Evolutionary conservation across 2,797 vertebrate genomes (phyloP), one percentile per base, ranked within the genome.

Genomic region (Harpagifer antarcticus): DNA sequence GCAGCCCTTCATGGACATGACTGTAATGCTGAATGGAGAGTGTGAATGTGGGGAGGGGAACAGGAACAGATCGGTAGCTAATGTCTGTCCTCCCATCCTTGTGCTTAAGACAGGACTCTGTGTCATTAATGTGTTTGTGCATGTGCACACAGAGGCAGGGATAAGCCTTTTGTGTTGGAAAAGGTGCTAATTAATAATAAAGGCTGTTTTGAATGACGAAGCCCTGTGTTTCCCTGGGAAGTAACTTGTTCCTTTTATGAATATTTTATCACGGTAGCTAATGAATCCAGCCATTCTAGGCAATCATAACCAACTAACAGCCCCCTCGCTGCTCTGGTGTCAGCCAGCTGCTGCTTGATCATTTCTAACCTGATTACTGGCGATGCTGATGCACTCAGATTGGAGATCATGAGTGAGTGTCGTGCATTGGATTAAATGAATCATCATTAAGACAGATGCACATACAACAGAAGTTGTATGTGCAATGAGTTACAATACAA

Each of bases 201-300:
- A 93, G 48, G 44, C 65, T 79, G 72, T 87, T 94, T 91, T 91
- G 84, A 90, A 91, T 91, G 81, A 92, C 71, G 27, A 68, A 78
- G 79, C 73, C 59, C 54, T 19, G 65, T 68, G 75, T 91, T 91
- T 92, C 88, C 76, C 87, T 73, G 77, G 81, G 82, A 92, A 93
- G 89, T 91, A 87, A 91, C 83, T 89, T 83, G 88, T 93, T 94
- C 88, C 88, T 89, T 88, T 92, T 88, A 91, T 95, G 66, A 93
- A 95, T 93, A 92, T 93, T 95, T 95, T 44, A 93, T 92, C 67
- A 76, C 33, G 50, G 76, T 68, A 43, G 78, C 82, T 91, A 91
- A 92, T 93, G 85, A 92, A 90, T 90, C 85, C 83, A 76, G 83
- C 70, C 78, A 68, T 72, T 86, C 54, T 17, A 48, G 37, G 73